Evolutionary conservation across 2,797 vertebrate genomes (phyloP), one percentile per base, ranked within the genome.

Genomic region (Numenius phaeopus): DNA sequence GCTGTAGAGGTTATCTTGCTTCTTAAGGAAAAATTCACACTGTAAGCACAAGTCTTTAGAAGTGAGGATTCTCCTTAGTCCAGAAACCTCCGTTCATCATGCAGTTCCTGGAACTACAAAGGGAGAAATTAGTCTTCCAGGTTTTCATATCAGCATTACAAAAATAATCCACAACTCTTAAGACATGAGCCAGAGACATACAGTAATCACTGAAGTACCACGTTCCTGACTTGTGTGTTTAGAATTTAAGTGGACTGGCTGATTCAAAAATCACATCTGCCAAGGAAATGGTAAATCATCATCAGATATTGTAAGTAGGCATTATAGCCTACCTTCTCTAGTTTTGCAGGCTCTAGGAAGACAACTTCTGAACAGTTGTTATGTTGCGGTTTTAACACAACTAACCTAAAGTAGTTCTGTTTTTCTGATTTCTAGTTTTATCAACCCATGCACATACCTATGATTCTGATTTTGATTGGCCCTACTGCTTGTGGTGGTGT

Each of bases 191-290:
- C 42, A 59, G 47, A 89, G 40, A 32, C 65, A 26, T 66, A 32
- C 78, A 34, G 42, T 52, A 49, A 44, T 71, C 30, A 24, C 32
- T 49, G 55, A 80, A 81, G 49, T 73, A 64, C 44, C 8, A 3
- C 20, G 14, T 78, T 93, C 62, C 19, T 65, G 16, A 72, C 22
- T 72, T 80, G 27, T 9, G 34, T 81, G 22, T 93, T 91, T 58
- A 67, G 57, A 65, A 39, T 81, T 67, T 50, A 59, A 32, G 30
- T 67, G 50, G 40, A 58, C 37, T 84, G 66, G 6, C 30, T 42
- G 80, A 93, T 37, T 61, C 6, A 79, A 84, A 91, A 93, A 71
- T 47, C 29, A 8, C 24, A 42, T 79, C 70, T 89, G 46, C 50
- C 70, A 58, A 72, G 54, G 73, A 89, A 76, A 50, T 32, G 8